A percentile compares a stretch with the other conserved stretches of the same genome.
phyloP scores from a whole-genome alignment of 2,888 invertebrate species.

The Strigamia maritima region DNA sequence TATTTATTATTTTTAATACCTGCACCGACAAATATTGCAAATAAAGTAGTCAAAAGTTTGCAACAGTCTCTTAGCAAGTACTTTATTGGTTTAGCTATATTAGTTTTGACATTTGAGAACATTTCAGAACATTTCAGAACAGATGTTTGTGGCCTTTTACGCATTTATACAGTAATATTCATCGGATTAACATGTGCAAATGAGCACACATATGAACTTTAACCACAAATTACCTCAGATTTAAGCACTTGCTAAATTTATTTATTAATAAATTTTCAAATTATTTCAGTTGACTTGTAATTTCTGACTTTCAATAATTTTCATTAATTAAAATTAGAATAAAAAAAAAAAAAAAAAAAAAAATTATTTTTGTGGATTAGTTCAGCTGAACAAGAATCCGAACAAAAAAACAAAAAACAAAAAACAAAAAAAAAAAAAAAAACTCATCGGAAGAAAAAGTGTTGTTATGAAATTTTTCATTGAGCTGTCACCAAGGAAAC shows the following conservation, averaged over 20 bases:
- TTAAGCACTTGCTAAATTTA: not conserved
- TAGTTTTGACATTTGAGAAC: conserved; percentile 9
- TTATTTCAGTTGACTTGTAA: not conserved
- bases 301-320: not conserved
- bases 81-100: not conserved
- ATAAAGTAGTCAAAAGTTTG: too few species aligned
- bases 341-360: too few species aligned
- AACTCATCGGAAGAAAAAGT: not conserved
- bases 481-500: conserved; percentile 15
- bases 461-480: not conserved
- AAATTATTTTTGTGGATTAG: too few species aligned
- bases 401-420: not conserved
- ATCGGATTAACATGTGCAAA: conserved; percentile 15
- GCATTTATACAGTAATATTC: not conserved
- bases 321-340: not conserved
- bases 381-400: not conserved
- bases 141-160: conserved; percentile 5
- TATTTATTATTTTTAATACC: too few species aligned
- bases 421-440: not conserved
- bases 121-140: not conserved
- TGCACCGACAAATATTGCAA: too few species aligned
- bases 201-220: not conserved
- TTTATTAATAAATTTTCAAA: not conserved
- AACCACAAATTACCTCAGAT: conserved; percentile 15
- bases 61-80: not conserved